Conservation (phyloP, 2,888 invertebrate genomes). For the Zeuzera pyrina region DNA sequence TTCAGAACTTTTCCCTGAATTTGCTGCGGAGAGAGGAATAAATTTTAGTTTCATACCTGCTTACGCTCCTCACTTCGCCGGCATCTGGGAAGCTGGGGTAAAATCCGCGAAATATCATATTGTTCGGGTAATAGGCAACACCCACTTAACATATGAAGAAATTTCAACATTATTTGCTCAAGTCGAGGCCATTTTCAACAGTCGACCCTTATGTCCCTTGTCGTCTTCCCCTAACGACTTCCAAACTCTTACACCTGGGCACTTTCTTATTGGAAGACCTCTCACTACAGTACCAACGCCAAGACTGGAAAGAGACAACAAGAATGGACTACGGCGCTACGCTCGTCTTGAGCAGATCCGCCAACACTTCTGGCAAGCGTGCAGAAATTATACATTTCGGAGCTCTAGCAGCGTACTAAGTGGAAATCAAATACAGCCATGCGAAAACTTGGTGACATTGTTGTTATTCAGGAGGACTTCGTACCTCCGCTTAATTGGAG, state of each 20-base stretch:
- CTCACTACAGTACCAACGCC: constrained; percentile 7
- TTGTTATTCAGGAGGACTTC: constrained; percentile 20
- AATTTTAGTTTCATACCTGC: constrained; percentile 6
- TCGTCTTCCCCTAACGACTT: constrained; percentile 15
- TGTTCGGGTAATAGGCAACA: constrained; percentile 3
- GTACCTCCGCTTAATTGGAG: constrained; percentile 33
- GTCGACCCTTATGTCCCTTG: constrained; percentile 18
- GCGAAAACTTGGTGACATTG: constrained; percentile 29
- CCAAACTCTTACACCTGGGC: constrained; percentile 15
- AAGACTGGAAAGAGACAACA: constrained; percentile 1
- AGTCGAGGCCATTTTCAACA: constrained; percentile 17
- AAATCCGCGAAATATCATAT: constrained; percentile 4
- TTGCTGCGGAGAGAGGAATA: constrained; percentile 4
- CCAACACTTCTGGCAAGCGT: constrained; percentile 5
- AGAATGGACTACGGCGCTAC: constrained; percentile 4
- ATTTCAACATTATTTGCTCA: too few relatives aligned
- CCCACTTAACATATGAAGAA: constrained; percentile 6
- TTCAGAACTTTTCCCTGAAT: constrained; percentile 1
- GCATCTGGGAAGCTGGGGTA: constrained; percentile 11
- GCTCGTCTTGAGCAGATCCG: constrained; percentile 3
- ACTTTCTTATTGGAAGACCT: constrained; percentile 18
- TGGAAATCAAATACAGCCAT: constrained; percentile 9
- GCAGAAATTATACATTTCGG: constrained; percentile 4
- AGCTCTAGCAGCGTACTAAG: constrained; percentile 13
- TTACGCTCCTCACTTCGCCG: constrained; percentile 14